Conservation (phyloP, 2,888 invertebrate genomes). For the Holacanthella duospinosa region DNA sequence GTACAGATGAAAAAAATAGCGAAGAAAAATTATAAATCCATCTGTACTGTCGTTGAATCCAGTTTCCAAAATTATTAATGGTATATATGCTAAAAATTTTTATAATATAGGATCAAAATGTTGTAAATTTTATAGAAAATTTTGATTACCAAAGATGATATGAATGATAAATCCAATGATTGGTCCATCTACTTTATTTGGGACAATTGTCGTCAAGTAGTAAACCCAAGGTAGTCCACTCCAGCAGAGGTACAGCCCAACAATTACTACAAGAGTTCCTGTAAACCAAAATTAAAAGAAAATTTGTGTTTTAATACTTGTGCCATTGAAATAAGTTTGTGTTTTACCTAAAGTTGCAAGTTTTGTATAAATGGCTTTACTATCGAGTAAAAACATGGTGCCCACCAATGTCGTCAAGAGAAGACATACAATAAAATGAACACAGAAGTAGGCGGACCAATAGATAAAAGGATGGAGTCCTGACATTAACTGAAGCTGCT, state of each 20-base stretch:
- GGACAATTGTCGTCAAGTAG: conserved; percentile 16
- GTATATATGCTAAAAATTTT: neutral
- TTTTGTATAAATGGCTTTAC: too few species aligned
- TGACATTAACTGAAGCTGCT: conserved; percentile 30
- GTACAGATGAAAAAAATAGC: conserved; percentile 11
- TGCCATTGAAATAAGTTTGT: too few species aligned
- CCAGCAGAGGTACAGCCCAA: conserved; percentile 24
- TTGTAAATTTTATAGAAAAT: too few species aligned
- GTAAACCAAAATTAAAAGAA: neutral
- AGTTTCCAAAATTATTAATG: neutral
- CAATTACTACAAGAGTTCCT: neutral
- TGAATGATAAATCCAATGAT: neutral
- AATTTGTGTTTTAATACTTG: too few species aligned
- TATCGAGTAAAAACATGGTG: too few species aligned
- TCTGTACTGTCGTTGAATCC: neutral
- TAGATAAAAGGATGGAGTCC: conserved; percentile 25
- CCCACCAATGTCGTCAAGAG: neutral
- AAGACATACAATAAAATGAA: conserved; percentile 10
- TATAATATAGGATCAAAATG: too few species aligned
- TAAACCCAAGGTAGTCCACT: conserved; percentile 23
- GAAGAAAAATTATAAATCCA: neutral
- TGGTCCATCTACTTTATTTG: conserved; percentile 10
- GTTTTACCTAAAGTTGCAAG: too few species aligned
- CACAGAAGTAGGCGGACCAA: conserved; percentile 24
- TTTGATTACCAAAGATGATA: neutral